Conservation (phyloP, 2,888 invertebrate genomes). For the Eutolmus rufibarbis region DNA sequence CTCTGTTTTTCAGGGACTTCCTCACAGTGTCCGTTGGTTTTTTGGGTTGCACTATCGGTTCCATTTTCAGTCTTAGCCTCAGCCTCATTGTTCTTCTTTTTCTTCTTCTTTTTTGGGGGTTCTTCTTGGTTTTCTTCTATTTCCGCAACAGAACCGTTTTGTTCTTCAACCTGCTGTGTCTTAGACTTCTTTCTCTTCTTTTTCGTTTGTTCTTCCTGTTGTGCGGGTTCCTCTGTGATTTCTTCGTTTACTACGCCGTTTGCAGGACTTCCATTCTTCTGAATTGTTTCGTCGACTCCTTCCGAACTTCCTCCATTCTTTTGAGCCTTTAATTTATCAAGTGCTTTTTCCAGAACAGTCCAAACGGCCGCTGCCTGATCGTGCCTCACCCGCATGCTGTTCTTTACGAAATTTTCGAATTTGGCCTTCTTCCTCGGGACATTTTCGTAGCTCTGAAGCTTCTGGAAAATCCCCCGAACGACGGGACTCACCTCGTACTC, state of each 20-base stretch:
- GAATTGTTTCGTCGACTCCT: background rate
- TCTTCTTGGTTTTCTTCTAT: constrained; percentile 52
- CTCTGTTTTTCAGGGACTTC: background rate
- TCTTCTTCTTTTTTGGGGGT: constrained; percentile 51
- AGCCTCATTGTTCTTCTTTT: constrained; percentile 43
- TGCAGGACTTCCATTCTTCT: background rate
- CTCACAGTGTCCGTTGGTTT: background rate
- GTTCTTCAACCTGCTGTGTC: background rate
- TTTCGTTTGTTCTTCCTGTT: background rate
- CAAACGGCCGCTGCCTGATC: constrained; percentile 76
- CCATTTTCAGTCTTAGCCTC: constrained; percentile 40
- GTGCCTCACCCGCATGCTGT: constrained; percentile 67
- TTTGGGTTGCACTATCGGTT: background rate
- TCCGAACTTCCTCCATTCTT: background rate
- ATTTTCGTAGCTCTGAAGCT: constrained; percentile 76
- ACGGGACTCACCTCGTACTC: constrained; percentile 61
- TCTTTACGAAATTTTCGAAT: constrained; percentile 79
- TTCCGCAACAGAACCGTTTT: constrained; percentile 2
- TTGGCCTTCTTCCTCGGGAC: constrained; percentile 86
- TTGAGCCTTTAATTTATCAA: constrained; percentile 57
- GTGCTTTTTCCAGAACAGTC: constrained; percentile 66
- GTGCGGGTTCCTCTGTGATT: background rate
- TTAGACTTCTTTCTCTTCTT: background rate
- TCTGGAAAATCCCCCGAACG: constrained; percentile 71
- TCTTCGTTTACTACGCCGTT: background rate